These are phyloP conservation scores for Corythoichthys intestinalis DNA, from an alignment of 2,113 vertebrate genomes.

Conservation along the genomic window DNA sequence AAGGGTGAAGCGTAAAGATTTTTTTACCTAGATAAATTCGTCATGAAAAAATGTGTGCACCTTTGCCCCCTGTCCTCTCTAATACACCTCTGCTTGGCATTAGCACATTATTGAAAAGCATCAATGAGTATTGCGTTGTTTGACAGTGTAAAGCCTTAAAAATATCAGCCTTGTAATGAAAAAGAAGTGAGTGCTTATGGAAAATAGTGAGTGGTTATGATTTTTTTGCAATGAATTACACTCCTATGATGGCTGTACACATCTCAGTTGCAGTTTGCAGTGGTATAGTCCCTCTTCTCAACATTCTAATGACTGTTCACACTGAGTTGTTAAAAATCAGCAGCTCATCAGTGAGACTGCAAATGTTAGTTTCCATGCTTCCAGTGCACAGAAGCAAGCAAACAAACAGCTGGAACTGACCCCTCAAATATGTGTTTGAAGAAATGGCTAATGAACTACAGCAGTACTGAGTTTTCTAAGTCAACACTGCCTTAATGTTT, in stretches of 20 bases:
- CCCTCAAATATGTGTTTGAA: not conserved
- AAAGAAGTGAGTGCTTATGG: conserved; percentile 18
- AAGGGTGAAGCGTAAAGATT: not conserved
- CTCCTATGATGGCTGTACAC: conserved; percentile 15
- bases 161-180: conserved; percentile 35
- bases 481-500: no score
- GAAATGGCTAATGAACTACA: not conserved
- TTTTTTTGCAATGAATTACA: conserved; percentile 20
- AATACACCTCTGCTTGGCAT: conserved; percentile 22
- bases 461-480: not conserved
- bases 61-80: conserved; percentile 13
- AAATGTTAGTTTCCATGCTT: not conserved
- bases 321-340: conserved; percentile 43
- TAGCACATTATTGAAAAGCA: conserved; percentile 34
- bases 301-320: conserved; percentile 28
- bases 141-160: conserved; percentile 31
- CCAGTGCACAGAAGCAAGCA: not conserved
- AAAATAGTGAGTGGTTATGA: conserved; percentile 12
- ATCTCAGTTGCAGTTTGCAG: conserved; percentile 19
- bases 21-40: not conserved
- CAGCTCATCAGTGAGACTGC: conserved; percentile 24
- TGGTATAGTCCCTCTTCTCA: conserved; percentile 13
- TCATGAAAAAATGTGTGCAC: conserved; percentile 1
- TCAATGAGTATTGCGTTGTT: conserved; percentile 13
- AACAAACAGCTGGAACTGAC: not conserved